These are phyloP conservation scores for Fistularia commersonii DNA, from an alignment of 2,797 vertebrate species.

Conservation along the genomic window DNA sequence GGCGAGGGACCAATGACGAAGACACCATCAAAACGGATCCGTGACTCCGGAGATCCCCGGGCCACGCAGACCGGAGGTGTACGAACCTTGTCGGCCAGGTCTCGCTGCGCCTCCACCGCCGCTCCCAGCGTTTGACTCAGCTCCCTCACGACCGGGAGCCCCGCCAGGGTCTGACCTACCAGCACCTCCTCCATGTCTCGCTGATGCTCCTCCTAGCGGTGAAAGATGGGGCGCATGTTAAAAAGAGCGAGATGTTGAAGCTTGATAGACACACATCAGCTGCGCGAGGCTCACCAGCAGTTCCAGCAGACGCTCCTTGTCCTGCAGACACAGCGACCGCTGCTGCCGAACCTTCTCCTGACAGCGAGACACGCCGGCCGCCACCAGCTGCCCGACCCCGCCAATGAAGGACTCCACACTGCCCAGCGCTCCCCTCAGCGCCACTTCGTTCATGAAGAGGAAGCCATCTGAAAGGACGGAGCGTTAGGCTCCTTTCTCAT, in stretches of 20 bases:
- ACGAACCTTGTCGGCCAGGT: conserved; percentile 75
- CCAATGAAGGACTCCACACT: conserved; percentile 72
- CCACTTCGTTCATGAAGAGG: conserved; percentile 70
- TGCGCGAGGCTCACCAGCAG: conserved; percentile 76
- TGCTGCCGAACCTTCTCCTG: conserved; percentile 74
- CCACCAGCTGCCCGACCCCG: conserved; percentile 74
- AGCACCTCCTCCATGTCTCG: conserved; percentile 77
- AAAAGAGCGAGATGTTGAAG: background rate
- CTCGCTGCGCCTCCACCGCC: conserved; percentile 72
- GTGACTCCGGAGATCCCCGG: background rate
- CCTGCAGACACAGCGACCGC: conserved; percentile 69
- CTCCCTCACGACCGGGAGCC: conserved; percentile 71
- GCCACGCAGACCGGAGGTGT: background rate
- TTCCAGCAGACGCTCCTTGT: conserved; percentile 75
- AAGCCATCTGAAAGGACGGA: conserved; percentile 60
- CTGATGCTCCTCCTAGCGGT: conserved; percentile 77
- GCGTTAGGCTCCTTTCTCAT: background rate
- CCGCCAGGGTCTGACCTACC: conserved; percentile 67
- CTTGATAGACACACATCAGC: background rate
- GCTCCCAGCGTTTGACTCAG: conserved; percentile 72
- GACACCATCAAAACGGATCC: background rate
- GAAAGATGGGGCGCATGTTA: background rate
- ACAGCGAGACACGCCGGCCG: conserved; percentile 67
- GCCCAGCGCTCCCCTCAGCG: conserved; percentile 68
- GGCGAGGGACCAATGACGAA: conserved; percentile 58